Evolutionary conservation across 2,888 invertebrate genomes (phyloP).

Genomic region (Tachina grossa): DNA sequence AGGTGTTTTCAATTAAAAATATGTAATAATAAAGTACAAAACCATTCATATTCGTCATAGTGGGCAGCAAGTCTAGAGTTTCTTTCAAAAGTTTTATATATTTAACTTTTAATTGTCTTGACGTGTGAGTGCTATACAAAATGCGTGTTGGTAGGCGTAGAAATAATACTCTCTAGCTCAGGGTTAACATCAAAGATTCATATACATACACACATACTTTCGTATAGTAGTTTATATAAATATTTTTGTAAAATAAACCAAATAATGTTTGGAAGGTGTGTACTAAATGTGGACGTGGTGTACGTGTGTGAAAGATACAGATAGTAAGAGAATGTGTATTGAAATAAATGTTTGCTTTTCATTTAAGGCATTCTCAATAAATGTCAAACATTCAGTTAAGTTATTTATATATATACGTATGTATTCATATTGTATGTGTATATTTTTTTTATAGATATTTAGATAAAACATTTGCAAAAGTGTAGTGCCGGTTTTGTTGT

Average conservation of each 20-base stretch:
- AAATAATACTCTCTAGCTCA: constrained; percentile 32
- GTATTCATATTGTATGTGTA: background rate
- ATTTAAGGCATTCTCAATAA: constrained; percentile 29
- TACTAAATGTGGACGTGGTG: constrained; percentile 15
- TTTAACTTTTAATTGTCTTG: constrained; percentile 14
- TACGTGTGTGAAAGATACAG: constrained; percentile 5
- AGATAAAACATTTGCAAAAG: constrained; percentile 34
- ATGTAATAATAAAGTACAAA: constrained; percentile 32
- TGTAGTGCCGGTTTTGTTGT: constrained; percentile 52
- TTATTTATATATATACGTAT: background rate
- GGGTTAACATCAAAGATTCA: constrained; percentile 33
- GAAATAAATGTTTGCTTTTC: constrained; percentile 1
- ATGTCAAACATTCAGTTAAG: constrained; percentile 35
- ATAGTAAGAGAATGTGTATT: constrained; percentile 1
- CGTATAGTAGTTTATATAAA: constrained; percentile 2
- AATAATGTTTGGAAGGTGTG: constrained; percentile 37
- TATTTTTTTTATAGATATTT: constrained; percentile 6
- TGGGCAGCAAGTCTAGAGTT: constrained; percentile 60
- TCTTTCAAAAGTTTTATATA: constrained; percentile 16
- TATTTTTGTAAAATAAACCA: constrained; percentile 27
- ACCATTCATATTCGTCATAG: constrained; percentile 56
- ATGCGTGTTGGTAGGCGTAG: constrained; percentile 61
- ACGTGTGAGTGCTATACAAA: constrained; percentile 66
- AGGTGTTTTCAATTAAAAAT: constrained; percentile 15
- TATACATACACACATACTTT: constrained; percentile 7